Conservation (phyloP, 2,888 invertebrate species). For the Oscheius onirici region DNA sequence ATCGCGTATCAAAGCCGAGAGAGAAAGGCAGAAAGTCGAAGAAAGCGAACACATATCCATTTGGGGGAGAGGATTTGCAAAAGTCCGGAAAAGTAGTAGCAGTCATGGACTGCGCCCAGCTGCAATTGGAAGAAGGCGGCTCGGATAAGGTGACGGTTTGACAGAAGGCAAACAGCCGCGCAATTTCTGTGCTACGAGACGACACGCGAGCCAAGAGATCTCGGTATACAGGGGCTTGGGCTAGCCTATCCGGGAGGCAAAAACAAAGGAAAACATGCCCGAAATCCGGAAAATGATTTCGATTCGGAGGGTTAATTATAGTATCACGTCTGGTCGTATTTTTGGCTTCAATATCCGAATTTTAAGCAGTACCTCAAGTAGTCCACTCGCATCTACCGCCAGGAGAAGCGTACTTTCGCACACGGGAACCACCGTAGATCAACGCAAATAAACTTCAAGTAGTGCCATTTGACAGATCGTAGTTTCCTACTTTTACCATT, state of each 20-base stretch:
- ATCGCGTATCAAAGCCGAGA: conserved; percentile 32
- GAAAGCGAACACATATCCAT: not conserved
- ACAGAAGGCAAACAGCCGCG: conserved; percentile 30
- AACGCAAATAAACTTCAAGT: no score
- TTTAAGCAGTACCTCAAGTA: no score
- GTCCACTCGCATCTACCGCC: no score
- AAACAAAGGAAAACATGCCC: conserved; percentile 8
- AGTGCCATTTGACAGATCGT: no score
- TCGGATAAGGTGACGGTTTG: conserved; percentile 29
- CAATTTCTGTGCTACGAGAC: conserved; percentile 11
- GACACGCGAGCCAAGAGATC: conserved; percentile 7
- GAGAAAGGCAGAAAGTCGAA: conserved; percentile 19
- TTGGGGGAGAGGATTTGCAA: no score
- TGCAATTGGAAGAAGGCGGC: conserved; percentile 25
- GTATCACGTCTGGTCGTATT: no score
- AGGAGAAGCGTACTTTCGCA: no score
- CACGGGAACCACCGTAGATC: no score
- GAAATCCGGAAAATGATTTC: conserved; percentile 11
- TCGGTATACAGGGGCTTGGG: conserved; percentile 5
- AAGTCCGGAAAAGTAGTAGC: not conserved
- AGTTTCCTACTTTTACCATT: no score
- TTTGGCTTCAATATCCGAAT: no score
- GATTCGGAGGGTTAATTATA: no score
- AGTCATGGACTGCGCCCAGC: not conserved
- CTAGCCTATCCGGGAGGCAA: conserved; percentile 21